A percentile compares a stretch with the other conserved stretches of the same genome.
Evolutionary conservation across 2,797 vertebrate species (phyloP).

Genomic region (Mastacembelus armatus): DNA sequence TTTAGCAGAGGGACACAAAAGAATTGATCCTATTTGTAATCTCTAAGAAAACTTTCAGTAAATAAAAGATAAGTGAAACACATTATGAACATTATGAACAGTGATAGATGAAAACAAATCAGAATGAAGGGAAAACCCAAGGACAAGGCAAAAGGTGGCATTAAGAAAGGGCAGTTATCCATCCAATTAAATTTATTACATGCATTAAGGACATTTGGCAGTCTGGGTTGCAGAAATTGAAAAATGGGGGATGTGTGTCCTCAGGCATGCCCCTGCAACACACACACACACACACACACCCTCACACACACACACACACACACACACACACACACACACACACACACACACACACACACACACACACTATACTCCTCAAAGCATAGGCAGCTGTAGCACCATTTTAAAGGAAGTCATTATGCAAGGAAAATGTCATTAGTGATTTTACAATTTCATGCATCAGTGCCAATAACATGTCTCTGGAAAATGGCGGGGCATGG

Average conservation of each 20-base stretch:
- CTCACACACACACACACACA: constrained; percentile 17
- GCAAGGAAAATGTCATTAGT: constrained; percentile 75
- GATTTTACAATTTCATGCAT: constrained; percentile 79
- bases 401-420: constrained; percentile 70
- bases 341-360: constrained; percentile 42
- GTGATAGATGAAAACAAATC: not conserved
- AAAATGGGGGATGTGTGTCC: constrained; percentile 63
- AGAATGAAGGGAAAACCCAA: constrained; percentile 41
- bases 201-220: constrained; percentile 62
- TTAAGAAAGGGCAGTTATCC: constrained; percentile 54
- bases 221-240: constrained; percentile 59
- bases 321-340: constrained; percentile 32
- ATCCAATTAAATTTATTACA: constrained; percentile 72
- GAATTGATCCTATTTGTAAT: no score
- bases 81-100: not conserved
- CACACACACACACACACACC: constrained; percentile 31
- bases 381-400: constrained; percentile 58
- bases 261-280: constrained; percentile 40
- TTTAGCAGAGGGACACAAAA: no score
- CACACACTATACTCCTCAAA: constrained; percentile 55
- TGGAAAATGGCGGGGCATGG: constrained; percentile 45
- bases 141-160: constrained; percentile 49
- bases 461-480: constrained; percentile 55
- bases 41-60: not conserved
- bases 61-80: not conserved